These are phyloP conservation scores for Drosophila guanche DNA, from an alignment of 1,140 invertebrate species.

Conservation along the genomic window DNA sequence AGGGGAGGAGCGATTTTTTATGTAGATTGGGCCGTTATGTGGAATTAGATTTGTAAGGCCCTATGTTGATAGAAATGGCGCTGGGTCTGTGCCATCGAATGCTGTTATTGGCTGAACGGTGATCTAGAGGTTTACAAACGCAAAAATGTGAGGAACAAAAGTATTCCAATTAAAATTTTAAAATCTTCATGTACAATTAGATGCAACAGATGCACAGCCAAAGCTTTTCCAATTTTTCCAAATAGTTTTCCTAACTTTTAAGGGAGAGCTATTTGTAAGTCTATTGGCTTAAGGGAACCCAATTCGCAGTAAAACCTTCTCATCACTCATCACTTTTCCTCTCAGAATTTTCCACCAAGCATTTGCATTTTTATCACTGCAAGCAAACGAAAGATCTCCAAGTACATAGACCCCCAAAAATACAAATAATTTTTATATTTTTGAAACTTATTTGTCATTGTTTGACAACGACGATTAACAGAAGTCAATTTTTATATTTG, in stretches of 20 bases:
- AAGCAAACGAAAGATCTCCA: conserved; percentile 30
- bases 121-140: not conserved
- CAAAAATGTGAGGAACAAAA: too few relatives aligned
- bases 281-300: too few relatives aligned
- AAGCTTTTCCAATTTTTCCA: too few relatives aligned
- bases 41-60: conserved; percentile 65
- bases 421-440: conserved; percentile 69
- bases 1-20: conserved; percentile 64
- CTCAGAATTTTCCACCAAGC: conserved; percentile 50
- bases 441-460: conserved; percentile 27
- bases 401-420: conserved; percentile 8
- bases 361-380: conserved; percentile 63
- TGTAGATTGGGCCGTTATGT: conserved; percentile 79
- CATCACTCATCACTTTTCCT: not conserved
- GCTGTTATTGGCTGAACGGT: conserved; percentile 59
- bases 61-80: conserved; percentile 63
- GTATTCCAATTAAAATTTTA: too few relatives aligned
- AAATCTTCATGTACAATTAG: too few relatives aligned
- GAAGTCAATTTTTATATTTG: too few relatives aligned
- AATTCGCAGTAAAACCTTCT: not conserved
- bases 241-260: too few relatives aligned
- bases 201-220: too few relatives aligned
- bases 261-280: too few relatives aligned
- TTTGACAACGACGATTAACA: not conserved
- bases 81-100: conserved; percentile 35